These are phyloP conservation scores for Microctenopoma stevenorrisi DNA, from an alignment of 2,797 vertebrate genomes.

Conservation along the genomic window DNA sequence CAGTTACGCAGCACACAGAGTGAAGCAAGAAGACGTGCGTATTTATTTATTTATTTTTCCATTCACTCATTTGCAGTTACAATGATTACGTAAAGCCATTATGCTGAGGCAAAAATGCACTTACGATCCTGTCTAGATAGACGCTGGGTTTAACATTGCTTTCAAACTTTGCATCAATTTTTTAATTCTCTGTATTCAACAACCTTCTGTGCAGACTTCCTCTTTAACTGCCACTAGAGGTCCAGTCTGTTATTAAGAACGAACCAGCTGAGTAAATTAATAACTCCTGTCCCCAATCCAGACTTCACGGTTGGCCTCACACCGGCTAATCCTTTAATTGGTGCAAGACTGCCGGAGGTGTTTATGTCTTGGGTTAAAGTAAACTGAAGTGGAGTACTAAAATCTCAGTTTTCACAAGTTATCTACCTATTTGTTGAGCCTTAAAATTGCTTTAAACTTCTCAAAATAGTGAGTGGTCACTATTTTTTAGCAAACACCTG, in stretches of 20 bases:
- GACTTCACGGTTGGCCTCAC: constrained; percentile 64
- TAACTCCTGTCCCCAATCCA: constrained; percentile 61
- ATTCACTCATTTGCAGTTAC: constrained; percentile 45
- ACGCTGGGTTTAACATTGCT: constrained; percentile 37
- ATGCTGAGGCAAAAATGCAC: constrained; percentile 32
- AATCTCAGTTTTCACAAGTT: constrained; percentile 5
- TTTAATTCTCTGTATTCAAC: constrained; percentile 35
- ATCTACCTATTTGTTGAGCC: constrained; percentile 28
- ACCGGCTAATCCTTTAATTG: constrained; percentile 73
- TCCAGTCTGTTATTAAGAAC: constrained; percentile 57
- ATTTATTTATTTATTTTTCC: constrained; percentile 43
- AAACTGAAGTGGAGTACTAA: constrained; percentile 30
- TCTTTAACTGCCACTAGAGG: constrained; percentile 47
- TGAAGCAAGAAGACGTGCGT: constrained; percentile 12
- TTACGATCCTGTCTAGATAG: constrained; percentile 12
- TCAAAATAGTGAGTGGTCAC: constrained; percentile 15
- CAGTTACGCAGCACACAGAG: constrained; percentile 13
- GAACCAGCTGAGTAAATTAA: constrained; percentile 66
- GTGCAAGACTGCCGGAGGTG: constrained; percentile 47
- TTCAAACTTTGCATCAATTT: constrained; percentile 31
- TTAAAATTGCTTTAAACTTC: constrained; percentile 8
- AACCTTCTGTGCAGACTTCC: constrained; percentile 37
- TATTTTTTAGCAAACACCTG: constrained; percentile 5
- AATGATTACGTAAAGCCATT: constrained; percentile 64
- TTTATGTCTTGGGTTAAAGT: constrained; percentile 44